Base-by-base conservation (phyloP, 2,888 invertebrate genomes). In the Anarsia innoxiella region DNA sequence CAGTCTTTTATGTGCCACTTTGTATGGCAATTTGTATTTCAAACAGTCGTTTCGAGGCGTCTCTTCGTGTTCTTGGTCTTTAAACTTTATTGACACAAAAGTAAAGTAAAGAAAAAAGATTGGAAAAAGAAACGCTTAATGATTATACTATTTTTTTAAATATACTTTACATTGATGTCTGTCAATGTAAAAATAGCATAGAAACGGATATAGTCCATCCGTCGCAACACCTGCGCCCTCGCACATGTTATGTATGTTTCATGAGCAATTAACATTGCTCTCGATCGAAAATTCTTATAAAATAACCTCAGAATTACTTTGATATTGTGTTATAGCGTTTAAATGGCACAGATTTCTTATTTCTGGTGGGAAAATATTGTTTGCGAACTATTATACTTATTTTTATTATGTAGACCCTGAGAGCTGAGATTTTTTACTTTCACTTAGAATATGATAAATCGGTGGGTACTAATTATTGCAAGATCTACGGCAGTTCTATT, bases 261-360 rank as follows among this genome's bases (percentile, higher is more conserved):
- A 74, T 71, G 59, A 64, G 59, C 66, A 68, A 74, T 74, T 69
- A 66, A 56, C 45, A 46, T 59, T 50, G 56, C 53, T 61, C 59
- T 61, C 51, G 47, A 44, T 56, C 52, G 19, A 47, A 53, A 64
- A 66, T 59, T 51, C 48, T 55, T 62, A 49, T 59, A 32, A 23
- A 31, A 16, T 31, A 31, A 8, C n/a, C n/a, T 2, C n/a, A 8
- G 4, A n/a, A 27, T 37, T 14, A 31, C 31, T 37, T 31, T 31
- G 31, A 31, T 11, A 16, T 11, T 14, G 13, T 9, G 14, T n/a
- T n/a, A 9, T 14, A 29, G 9, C 14, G 12, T n/a, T 26, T 36
- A 36, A 12, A 23, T 35, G 35, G 31, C 34, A 39, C 12, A 39
- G 26, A 35, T 39, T 39, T 36, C 36, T 31, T 34, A 16, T 26